phyloP scores from a whole-genome alignment of 1,140 invertebrate species.

The Ceratina australensis region DNA sequence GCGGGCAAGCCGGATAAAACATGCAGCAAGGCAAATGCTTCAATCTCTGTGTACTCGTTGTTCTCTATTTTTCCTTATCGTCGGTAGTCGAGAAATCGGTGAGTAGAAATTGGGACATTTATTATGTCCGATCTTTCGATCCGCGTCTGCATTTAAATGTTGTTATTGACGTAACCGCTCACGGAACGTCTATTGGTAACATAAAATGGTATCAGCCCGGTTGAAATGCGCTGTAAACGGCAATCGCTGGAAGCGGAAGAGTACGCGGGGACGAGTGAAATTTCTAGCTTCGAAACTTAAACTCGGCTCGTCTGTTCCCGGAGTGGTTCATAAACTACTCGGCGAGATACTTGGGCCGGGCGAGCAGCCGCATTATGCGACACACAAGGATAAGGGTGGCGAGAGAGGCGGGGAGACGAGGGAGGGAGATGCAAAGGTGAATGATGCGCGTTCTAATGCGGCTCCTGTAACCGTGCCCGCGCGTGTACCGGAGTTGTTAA shows the following conservation, averaged over 20 bases:
- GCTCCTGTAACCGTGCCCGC: too few relatives aligned
- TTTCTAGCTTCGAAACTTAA: conserved; percentile 11
- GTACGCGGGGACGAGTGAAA: not conserved
- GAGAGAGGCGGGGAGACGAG: not conserved
- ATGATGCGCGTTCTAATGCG: conserved; percentile 36
- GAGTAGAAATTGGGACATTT: too few relatives aligned
- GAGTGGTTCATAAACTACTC: conserved; percentile 15
- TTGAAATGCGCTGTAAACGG: not conserved
- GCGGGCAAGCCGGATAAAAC: too few relatives aligned
- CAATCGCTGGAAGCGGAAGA: not conserved
- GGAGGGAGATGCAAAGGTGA: not conserved
- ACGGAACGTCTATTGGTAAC: too few relatives aligned
- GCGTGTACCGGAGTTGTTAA: conserved; percentile 24
- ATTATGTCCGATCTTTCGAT: too few relatives aligned
- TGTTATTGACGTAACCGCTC: too few relatives aligned
- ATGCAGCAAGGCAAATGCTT: too few relatives aligned
- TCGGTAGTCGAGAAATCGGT: too few relatives aligned
- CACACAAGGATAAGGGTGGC: not conserved
- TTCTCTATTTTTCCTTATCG: too few relatives aligned
- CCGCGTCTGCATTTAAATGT: too few relatives aligned
- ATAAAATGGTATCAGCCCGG: not conserved
- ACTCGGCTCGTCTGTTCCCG: not conserved
- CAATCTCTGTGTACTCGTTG: too few relatives aligned
- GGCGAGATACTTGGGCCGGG: not conserved
- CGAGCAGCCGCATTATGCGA: conserved; percentile 22